phyloP scores from a whole-genome alignment of 2,888 invertebrate genomes.

The Platynereis dumerilii region DNA sequence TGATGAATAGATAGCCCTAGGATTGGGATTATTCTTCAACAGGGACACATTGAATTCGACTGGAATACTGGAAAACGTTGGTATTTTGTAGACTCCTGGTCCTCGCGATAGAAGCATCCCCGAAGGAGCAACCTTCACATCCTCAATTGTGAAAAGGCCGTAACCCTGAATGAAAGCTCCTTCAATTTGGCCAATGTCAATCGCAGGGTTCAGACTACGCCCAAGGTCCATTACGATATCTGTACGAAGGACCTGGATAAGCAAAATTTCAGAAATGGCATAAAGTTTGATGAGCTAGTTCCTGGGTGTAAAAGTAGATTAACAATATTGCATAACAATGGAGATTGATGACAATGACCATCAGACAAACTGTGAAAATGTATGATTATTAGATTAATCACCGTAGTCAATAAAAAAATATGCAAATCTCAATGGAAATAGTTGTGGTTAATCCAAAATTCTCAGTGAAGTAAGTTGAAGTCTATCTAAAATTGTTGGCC shows the following conservation, averaged over 20 bases:
- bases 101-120: conserved; percentile 82
- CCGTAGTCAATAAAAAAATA: too few relatives aligned
- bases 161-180: conserved; percentile 83
- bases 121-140: conserved; percentile 66
- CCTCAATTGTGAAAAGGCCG: conserved; percentile 86
- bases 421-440: too few relatives aligned
- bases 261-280: too few relatives aligned
- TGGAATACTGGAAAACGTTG: conserved; percentile 22
- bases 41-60: conserved; percentile 31
- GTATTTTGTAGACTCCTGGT: conserved; percentile 69
- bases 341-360: background rate
- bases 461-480: too few relatives aligned
- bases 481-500: too few relatives aligned
- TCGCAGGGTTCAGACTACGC: conserved; percentile 90
- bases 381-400: too few relatives aligned
- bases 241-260: conserved; percentile 71
- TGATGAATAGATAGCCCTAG: conserved; percentile 31
- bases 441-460: too few relatives aligned
- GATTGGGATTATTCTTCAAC: conserved; percentile 21
- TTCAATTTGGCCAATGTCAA: conserved; percentile 95
- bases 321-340: background rate
- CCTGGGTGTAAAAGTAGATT: too few relatives aligned
- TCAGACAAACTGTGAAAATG: too few relatives aligned
- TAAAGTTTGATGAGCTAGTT: too few relatives aligned
- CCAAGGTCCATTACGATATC: conserved; percentile 96